Evolutionary conservation across 2,113 vertebrate genomes (phyloP).

Genomic region (Laticauda colubrina): DNA sequence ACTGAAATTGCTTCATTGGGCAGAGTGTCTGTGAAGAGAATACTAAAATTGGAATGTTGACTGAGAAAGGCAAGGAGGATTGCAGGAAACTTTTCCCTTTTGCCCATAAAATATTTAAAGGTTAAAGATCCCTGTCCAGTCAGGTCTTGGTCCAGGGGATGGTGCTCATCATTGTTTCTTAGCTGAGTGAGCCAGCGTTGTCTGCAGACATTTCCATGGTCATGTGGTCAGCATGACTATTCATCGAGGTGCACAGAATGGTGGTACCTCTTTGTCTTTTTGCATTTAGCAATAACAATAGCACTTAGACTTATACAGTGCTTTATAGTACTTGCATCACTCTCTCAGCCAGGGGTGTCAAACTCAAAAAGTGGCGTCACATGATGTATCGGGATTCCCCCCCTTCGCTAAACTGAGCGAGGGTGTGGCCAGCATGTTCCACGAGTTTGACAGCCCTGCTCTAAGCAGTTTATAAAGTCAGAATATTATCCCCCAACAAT

Average conservation of each 20-base stretch:
- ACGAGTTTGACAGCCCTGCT: too few species aligned
- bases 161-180: neutral
- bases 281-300: neutral
- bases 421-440: too few species aligned
- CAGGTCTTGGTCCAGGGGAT: neutral
- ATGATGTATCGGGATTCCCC: too few species aligned
- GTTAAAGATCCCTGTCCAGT: neutral
- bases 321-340: neutral
- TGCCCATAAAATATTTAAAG: neutral
- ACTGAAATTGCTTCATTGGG: slow-evolving; percentile 31
- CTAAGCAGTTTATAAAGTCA: neutral
- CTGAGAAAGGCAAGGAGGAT: neutral
- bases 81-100: slow-evolving; percentile 42
- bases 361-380: too few species aligned
- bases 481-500: neutral
- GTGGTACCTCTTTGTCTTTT: neutral
- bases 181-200: neutral
- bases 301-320: neutral
- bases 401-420: too few species aligned
- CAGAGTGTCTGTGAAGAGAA: slow-evolving; percentile 25
- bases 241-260: neutral
- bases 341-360: neutral
- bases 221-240: neutral
- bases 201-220: neutral
- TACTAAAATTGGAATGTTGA: slow-evolving; percentile 7